Conservation (phyloP, 2,888 invertebrate species). For the Polyommatus icarus region DNA sequence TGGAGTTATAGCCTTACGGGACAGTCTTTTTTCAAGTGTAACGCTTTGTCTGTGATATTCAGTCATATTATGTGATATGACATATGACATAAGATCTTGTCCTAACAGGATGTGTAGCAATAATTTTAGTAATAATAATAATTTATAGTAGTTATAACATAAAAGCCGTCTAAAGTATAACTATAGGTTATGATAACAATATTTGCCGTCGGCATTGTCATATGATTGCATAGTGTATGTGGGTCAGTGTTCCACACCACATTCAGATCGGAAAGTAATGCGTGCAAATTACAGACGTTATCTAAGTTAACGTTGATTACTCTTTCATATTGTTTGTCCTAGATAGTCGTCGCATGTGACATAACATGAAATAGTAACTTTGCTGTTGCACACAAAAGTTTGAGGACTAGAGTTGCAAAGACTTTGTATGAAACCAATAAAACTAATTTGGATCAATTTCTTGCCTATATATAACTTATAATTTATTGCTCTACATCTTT, state of each 20-base stretch:
- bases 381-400: conserved; percentile 16
- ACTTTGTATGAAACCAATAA: neutral
- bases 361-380: neutral
- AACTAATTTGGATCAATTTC: neutral
- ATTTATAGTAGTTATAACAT: neutral
- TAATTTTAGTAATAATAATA: neutral
- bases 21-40: too few species aligned
- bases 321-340: conserved; percentile 30
- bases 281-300: conserved; percentile 32
- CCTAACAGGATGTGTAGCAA: too few species aligned
- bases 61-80: too few species aligned
- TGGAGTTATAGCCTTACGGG: too few species aligned
- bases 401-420: conserved; percentile 10
- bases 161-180: too few species aligned
- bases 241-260: conserved; percentile 60
- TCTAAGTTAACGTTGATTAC: conserved; percentile 34
- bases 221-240: conserved; percentile 63
- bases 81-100: too few species aligned
- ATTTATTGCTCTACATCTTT: neutral
- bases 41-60: too few species aligned
- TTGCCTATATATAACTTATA: neutral
- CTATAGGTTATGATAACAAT: neutral
- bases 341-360: conserved; percentile 12
- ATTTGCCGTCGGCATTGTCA: conserved; percentile 50
- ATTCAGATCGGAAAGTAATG: conserved; percentile 41